Percentiles rank a stretch among this genome's conserved stretches.
Conservation (phyloP, 2,113 vertebrate genomes). For the Pseudorasbora parva region DNA sequence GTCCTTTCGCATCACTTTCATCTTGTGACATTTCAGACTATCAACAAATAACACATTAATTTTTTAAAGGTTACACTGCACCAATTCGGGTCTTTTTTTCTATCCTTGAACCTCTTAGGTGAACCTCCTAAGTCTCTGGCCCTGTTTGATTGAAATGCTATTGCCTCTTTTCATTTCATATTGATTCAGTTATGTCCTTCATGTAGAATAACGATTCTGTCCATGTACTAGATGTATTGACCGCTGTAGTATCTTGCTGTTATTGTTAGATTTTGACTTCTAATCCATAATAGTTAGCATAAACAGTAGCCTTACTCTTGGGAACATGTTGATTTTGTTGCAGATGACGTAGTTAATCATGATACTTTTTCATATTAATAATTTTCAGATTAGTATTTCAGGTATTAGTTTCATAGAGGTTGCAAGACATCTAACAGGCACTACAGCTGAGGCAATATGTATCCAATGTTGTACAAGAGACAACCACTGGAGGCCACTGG, state of each 20-base stretch:
- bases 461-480: not conserved
- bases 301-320: not conserved
- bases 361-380: too few relatives aligned
- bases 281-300: slow-evolving; percentile 1
- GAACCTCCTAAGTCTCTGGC: not conserved
- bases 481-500: slow-evolving; percentile 26
- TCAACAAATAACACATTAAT: slow-evolving; percentile 45
- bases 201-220: slow-evolving; percentile 14
- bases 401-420: not conserved
- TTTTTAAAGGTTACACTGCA: slow-evolving; percentile 58
- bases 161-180: not conserved
- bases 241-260: not conserved
- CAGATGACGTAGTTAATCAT: not conserved
- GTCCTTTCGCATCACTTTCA: slow-evolving; percentile 52
- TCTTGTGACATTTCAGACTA: slow-evolving; percentile 62
- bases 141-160: slow-evolving; percentile 5
- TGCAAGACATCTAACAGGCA: not conserved
- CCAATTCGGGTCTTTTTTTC: slow-evolving; percentile 26
- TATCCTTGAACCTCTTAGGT: not conserved
- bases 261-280: not conserved
- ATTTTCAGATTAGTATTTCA: not conserved
- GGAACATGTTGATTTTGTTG: not conserved
- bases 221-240: not conserved
- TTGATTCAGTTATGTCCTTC: slow-evolving; percentile 24
- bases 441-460: not conserved